A percentile compares a stretch with the other conserved stretches of the same genome.
phyloP scores from a whole-genome alignment of 2,797 vertebrate species.

The Luscinia megarhynchos region DNA sequence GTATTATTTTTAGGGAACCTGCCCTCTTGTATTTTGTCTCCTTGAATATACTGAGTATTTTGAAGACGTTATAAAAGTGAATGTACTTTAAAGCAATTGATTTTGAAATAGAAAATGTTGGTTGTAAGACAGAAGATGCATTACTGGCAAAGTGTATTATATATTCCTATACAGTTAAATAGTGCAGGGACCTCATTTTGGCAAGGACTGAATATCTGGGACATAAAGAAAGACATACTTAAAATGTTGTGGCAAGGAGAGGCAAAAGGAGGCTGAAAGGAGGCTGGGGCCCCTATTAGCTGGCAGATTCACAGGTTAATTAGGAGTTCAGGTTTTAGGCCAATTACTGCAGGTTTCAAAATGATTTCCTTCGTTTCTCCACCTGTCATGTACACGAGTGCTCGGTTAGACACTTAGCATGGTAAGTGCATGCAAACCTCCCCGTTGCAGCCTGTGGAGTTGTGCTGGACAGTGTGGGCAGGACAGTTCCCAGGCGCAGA shows the following conservation, averaged over 20 bases:
- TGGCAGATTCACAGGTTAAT: not conserved
- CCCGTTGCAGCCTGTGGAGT: not conserved
- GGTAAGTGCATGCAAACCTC: constrained; percentile 46
- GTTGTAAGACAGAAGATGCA: not conserved
- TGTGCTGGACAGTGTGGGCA: not conserved
- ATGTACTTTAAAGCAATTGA: not conserved
- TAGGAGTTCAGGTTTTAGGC: not conserved
- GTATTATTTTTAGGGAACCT: not conserved
- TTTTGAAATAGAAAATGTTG: not conserved
- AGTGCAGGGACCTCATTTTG: not conserved
- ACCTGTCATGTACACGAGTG: not conserved
- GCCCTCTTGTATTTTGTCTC: not conserved
- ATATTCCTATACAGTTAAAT: not conserved
- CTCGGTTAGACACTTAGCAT: not conserved
- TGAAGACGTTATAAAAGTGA: not conserved
- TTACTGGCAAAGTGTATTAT: not conserved
- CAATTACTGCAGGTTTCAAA: not conserved
- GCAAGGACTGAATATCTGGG: not conserved
- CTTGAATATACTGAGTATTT: not conserved
- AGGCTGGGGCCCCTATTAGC: not conserved
- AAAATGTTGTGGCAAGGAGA: not conserved
- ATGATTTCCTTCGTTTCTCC: not conserved
- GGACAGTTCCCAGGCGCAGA: not conserved
- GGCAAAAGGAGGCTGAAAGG: not conserved
- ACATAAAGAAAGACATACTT: not conserved